Evolutionary conservation across 2,888 invertebrate genomes (phyloP).

Genomic region (Drosophila robusta): DNA sequence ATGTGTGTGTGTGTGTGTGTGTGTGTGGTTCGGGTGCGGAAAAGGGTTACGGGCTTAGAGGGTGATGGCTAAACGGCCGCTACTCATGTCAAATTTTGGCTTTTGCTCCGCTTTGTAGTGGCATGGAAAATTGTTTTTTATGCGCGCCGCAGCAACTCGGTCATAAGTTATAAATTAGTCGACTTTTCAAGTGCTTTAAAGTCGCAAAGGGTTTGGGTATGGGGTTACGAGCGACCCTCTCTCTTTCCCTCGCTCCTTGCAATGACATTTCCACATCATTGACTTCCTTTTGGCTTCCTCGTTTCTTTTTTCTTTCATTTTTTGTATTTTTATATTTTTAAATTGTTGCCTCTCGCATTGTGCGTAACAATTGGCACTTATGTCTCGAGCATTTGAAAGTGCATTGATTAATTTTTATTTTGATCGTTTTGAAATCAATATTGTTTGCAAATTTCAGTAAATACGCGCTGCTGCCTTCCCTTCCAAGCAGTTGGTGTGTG

Average conservation of each 20-base stretch:
- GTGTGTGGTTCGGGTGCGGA: constrained; percentile 13
- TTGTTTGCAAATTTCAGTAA: constrained; percentile 77
- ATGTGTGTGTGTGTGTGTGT: constrained; percentile 34
- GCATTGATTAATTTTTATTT: constrained; percentile 82
- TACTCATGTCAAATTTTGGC: constrained; percentile 82
- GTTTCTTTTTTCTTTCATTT: constrained; percentile 28
- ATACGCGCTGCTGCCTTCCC: constrained; percentile 41
- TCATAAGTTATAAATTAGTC: constrained; percentile 83
- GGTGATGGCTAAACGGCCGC: constrained; percentile 73
- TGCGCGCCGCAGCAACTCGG: constrained; percentile 56
- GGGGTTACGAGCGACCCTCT: constrained; percentile 15
- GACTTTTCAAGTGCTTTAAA: constrained; percentile 75
- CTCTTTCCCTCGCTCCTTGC: constrained; percentile 16
- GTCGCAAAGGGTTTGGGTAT: constrained; percentile 42
- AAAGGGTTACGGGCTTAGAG: constrained; percentile 55
- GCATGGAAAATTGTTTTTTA: constrained; percentile 84
- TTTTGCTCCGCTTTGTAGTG: constrained; percentile 84
- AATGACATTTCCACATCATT: constrained; percentile 77
- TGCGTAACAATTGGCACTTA: constrained; percentile 64
- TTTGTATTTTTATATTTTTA: constrained; percentile 36
- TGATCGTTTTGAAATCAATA: constrained; percentile 79
- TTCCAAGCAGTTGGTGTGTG: constrained; percentile 68
- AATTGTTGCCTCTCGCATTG: constrained; percentile 60
- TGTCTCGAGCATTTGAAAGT: constrained; percentile 64
- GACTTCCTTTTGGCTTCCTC: constrained; percentile 51